These are phyloP conservation scores for Chlamydotis undulata DNA, from an alignment of 2,113 vertebrate species.

Conservation along the genomic window DNA sequence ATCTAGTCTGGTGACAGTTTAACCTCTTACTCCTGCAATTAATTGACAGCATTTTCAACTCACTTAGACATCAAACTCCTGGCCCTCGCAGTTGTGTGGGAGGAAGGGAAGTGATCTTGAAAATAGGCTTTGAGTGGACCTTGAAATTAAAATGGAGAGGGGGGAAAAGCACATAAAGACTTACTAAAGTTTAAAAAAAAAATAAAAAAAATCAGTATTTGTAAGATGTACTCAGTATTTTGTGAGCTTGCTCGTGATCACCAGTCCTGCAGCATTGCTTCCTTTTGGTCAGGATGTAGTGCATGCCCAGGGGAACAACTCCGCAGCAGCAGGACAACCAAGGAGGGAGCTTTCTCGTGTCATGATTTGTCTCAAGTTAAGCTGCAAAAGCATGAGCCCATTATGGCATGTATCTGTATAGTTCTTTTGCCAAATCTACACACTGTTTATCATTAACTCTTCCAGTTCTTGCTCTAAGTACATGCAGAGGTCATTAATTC, in stretches of 20 bases:
- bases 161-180: neutral
- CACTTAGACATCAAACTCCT: neutral
- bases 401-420: neutral
- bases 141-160: neutral
- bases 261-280: neutral
- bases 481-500: neutral
- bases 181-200: neutral
- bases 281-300: neutral
- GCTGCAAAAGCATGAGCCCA: neutral
- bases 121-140: neutral
- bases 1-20: neutral
- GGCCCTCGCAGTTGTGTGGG: neutral
- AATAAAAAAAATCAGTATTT: neutral
- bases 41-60: neutral
- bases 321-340: fast-evolving
- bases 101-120: neutral
- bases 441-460: neutral
- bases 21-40: neutral
- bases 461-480: neutral
- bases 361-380: neutral
- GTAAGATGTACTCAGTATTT: neutral
- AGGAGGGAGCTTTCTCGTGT: neutral
- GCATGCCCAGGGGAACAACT: neutral
- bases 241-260: neutral
- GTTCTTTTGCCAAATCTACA: neutral